Percentiles rank a stretch among this genome's conserved stretches.
These are phyloP conservation scores for Mallotus villosus DNA, from an alignment of 2,797 vertebrate genomes.

Conservation along the genomic window DNA sequence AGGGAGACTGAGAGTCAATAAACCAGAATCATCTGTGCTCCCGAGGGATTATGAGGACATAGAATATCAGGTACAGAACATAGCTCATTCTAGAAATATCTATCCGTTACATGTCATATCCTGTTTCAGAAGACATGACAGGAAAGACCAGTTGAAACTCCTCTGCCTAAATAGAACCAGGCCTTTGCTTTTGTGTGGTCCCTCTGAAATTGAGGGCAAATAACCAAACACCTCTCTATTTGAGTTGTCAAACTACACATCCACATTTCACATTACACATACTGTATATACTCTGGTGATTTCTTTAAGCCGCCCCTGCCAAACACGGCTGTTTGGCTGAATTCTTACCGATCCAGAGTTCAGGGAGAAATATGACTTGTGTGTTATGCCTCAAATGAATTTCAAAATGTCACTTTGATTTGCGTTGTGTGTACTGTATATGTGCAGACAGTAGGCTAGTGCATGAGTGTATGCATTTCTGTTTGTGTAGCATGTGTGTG, in stretches of 20 bases:
- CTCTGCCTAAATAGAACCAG: background rate
- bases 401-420: slow-evolving; percentile 14
- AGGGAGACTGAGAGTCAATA: slow-evolving; percentile 25
- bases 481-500: background rate
- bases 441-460: background rate
- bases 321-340: slow-evolving; percentile 17
- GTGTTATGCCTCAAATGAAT: slow-evolving; percentile 3
- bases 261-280: background rate
- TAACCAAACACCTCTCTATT: slow-evolving; percentile 15
- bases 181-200: slow-evolving; percentile 5
- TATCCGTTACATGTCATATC: background rate
- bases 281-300: slow-evolving; percentile 9
- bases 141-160: slow-evolving; percentile 3
- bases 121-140: background rate
- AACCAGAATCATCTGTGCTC: slow-evolving; percentile 15
- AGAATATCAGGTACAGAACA: slow-evolving; percentile 2
- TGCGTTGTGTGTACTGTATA: background rate
- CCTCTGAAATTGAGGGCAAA: slow-evolving; percentile 8
- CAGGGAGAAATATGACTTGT: slow-evolving; percentile 10
- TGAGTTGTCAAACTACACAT: slow-evolving; percentile 17
- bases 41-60: background rate
- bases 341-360: background rate
- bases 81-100: background rate
- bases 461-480: background rate
- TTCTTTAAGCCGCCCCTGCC: slow-evolving; percentile 3